phyloP scores from a whole-genome alignment of 2,113 vertebrate genomes.

The Aegotheles bennettii region DNA sequence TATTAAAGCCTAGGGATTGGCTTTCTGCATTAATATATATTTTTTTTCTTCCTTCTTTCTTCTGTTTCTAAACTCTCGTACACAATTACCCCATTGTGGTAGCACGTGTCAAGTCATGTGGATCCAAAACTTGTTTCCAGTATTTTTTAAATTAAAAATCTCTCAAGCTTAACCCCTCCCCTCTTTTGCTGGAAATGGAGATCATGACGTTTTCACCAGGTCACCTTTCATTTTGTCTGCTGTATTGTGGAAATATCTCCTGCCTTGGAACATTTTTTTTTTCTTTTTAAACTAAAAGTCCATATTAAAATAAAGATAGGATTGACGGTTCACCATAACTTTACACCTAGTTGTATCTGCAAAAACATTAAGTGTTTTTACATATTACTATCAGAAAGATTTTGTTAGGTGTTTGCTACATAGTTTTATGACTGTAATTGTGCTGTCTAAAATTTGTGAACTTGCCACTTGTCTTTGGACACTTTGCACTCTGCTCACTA shows the following conservation, averaged over 20 bases:
- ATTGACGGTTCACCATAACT: neutral
- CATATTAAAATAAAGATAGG: neutral
- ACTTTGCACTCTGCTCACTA: neutral
- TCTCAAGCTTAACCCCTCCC: neutral
- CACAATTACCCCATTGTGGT: neutral
- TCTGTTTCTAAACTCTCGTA: neutral
- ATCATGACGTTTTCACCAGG: neutral
- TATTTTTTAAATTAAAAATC: neutral
- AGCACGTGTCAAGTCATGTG: conserved; percentile 2
- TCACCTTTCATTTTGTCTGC: neutral
- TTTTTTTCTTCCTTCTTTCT: neutral
- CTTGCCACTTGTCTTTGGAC: neutral
- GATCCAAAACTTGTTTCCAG: neutral
- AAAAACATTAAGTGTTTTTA: neutral
- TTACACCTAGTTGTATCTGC: neutral
- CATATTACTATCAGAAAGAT: neutral
- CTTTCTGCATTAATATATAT: conserved; percentile 3
- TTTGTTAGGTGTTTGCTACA: neutral
- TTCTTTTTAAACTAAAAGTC: neutral
- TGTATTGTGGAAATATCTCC: neutral
- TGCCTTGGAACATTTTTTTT: neutral
- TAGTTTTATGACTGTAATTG: neutral
- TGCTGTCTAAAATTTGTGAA: neutral
- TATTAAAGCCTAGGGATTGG: conserved; percentile 33
- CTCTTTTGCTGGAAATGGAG: neutral